Evolutionary conservation across 2,888 invertebrate genomes (phyloP).

Genomic region (Drosophila borborema): DNA sequence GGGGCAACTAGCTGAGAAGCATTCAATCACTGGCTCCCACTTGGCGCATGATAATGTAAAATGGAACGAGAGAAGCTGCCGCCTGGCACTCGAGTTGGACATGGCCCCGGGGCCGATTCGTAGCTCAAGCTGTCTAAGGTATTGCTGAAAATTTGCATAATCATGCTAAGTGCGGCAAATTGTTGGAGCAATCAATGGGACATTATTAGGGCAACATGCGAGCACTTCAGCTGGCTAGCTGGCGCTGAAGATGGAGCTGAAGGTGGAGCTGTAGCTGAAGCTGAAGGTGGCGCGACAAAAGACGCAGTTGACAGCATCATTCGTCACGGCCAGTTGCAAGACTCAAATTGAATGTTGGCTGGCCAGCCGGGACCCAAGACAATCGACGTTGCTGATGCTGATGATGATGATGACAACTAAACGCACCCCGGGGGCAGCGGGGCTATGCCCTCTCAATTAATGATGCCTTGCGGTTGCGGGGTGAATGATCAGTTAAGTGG

Average conservation of each 20-base stretch:
- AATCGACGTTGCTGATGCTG: background rate
- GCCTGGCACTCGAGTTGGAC: constrained; percentile 39
- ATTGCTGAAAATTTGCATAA: constrained; percentile 64
- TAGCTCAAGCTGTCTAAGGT: constrained; percentile 5
- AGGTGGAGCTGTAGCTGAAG: background rate
- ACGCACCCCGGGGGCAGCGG: constrained; percentile 17
- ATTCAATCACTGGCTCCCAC: constrained; percentile 55
- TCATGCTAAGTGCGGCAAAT: constrained; percentile 61
- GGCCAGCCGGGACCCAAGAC: constrained; percentile 4
- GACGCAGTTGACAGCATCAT: constrained; percentile 66
- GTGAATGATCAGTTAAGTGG: constrained; percentile 77
- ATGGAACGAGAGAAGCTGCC: constrained; percentile 51
- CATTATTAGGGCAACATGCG: constrained; percentile 73
- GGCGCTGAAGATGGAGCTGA: background rate
- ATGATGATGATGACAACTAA: constrained; percentile 33
- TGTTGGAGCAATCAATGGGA: constrained; percentile 56
- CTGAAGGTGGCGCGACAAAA: constrained; percentile 19
- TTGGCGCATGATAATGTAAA: constrained; percentile 49
- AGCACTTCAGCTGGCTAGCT: constrained; percentile 41
- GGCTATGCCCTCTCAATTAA: constrained; percentile 48
- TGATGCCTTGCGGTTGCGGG: constrained; percentile 50
- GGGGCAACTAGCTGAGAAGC: constrained; percentile 47
- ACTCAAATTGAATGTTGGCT: constrained; percentile 3
- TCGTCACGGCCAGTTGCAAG: constrained; percentile 49
- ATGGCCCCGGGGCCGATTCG: constrained; percentile 28